Conservation (phyloP, 2,888 invertebrate genomes). For the Pachycephus smyrnensis region DNA sequence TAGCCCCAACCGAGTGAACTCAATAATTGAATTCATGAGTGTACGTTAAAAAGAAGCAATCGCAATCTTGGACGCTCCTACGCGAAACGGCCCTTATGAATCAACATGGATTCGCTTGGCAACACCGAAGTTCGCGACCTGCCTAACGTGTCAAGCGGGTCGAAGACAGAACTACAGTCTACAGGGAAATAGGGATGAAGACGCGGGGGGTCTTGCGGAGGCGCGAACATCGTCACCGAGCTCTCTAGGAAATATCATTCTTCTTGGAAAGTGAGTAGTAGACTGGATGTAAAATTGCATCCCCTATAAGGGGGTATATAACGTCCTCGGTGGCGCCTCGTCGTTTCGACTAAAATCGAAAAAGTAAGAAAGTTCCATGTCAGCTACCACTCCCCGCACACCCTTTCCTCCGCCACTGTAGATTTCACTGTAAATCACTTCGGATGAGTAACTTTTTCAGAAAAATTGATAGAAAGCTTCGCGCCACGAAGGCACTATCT, state of each 20-base stretch:
- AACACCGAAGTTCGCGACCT: no score
- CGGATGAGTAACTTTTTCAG: background rate
- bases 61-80: no score
- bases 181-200: no score
- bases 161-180: no score
- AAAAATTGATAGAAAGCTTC: conserved; percentile 9
- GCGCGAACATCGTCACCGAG: no score
- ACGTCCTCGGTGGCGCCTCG: background rate
- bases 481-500: conserved; percentile 18
- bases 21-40: no score
- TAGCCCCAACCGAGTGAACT: no score
- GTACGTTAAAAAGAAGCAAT: no score
- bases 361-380: background rate
- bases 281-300: background rate
- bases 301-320: background rate
- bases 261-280: background rate
- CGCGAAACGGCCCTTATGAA: no score
- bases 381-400: background rate
- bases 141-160: no score
- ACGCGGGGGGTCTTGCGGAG: no score
- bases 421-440: background rate
- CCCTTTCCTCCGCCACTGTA: background rate
- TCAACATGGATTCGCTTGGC: no score
- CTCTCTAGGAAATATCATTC: background rate
- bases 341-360: background rate